Percentiles rank a stretch among this genome's conserved stretches.
phyloP scores from a whole-genome alignment of 1,140 invertebrate genomes.

The Hyposmocoma kahamanoa region DNA sequence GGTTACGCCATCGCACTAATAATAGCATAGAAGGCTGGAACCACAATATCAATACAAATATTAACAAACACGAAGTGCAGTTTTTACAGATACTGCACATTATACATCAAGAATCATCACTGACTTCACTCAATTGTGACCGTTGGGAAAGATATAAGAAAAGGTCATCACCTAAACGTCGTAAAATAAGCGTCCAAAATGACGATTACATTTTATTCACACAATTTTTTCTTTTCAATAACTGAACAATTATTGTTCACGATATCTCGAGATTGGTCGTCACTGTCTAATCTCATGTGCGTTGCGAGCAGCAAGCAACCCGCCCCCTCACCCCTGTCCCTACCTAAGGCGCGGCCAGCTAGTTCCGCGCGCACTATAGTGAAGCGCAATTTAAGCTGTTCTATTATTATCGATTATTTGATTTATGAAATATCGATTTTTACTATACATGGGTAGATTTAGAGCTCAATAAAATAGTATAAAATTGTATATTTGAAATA shows the following conservation, averaged over 20 bases:
- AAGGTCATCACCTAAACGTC: background rate
- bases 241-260: background rate
- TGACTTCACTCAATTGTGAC: background rate
- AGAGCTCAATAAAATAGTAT: too few species aligned
- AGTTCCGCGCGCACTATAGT: too few species aligned
- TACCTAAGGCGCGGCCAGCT: too few species aligned
- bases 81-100: background rate
- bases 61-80: background rate
- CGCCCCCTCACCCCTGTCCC: too few species aligned
- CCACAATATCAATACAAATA: background rate
- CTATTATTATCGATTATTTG: too few species aligned
- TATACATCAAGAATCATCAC: background rate
- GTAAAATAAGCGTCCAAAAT: background rate
- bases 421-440: too few species aligned
- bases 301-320: too few species aligned
- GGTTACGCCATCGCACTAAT: background rate
- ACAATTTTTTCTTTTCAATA: background rate
- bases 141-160: background rate
- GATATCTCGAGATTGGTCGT: too few species aligned
- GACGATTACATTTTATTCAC: background rate
- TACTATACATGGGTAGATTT: too few species aligned
- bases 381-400: too few species aligned
- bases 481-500: too few species aligned
- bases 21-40: background rate
- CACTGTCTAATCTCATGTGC: too few species aligned